Conservation (phyloP, 2,113 vertebrate genomes). For the Trematomus loennbergii region DNA sequence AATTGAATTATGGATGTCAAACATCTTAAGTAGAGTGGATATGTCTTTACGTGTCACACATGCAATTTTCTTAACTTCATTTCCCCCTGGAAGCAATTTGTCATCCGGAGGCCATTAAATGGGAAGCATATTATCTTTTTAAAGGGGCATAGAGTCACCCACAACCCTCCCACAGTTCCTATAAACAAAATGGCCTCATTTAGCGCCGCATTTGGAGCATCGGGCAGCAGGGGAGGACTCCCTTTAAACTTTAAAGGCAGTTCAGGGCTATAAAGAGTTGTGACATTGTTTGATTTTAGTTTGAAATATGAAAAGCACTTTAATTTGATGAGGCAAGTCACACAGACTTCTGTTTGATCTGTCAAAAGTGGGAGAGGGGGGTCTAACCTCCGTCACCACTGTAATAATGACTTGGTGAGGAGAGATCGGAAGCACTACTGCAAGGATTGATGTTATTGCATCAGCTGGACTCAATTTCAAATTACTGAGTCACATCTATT, state of each 20-base stretch:
- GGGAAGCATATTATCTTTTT: constrained; percentile 86
- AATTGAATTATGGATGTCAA: constrained; percentile 75
- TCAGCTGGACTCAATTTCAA: constrained; percentile 18
- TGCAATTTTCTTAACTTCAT: constrained; percentile 78
- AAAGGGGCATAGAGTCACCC: constrained; percentile 84
- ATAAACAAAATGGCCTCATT: constrained; percentile 85
- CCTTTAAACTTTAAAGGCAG: constrained; percentile 72
- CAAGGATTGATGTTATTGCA: constrained; percentile 31
- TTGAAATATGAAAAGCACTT: constrained; percentile 30
- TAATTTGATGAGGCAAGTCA: constrained; percentile 40
- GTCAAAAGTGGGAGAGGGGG: constrained; percentile 24
- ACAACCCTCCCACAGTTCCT: constrained; percentile 82
- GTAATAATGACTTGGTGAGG: constrained; percentile 10
- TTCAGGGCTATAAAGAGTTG: constrained; percentile 13
- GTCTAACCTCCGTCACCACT: constrained; percentile 3
- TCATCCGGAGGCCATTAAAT: constrained; percentile 86
- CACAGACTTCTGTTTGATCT: constrained; percentile 12
- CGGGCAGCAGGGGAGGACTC: constrained; percentile 68
- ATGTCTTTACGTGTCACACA: constrained; percentile 78
- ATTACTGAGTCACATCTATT: background rate
- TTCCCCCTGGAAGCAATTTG: constrained; percentile 85
- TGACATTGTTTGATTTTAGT: constrained; percentile 16
- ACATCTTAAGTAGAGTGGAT: constrained; percentile 64
- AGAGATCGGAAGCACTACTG: constrained; percentile 17
- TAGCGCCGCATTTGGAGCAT: constrained; percentile 76